These are phyloP conservation scores for Chaetodon trifasciatus DNA, from an alignment of 2,797 vertebrate genomes.

Conservation along the genomic window DNA sequence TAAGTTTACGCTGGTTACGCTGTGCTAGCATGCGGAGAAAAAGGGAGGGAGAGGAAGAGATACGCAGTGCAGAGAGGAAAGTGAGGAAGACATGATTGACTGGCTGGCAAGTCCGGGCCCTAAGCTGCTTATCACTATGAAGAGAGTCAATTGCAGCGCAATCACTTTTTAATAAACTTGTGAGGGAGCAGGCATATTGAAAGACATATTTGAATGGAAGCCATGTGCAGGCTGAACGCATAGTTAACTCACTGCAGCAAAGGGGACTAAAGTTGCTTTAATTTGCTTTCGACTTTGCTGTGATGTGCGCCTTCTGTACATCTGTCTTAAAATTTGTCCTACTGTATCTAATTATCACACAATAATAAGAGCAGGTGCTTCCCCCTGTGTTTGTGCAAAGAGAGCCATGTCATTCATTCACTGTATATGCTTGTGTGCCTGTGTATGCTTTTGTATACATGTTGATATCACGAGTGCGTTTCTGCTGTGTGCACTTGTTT, in stretches of 20 bases:
- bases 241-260: conserved; percentile 52
- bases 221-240: conserved; percentile 52
- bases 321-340: conserved; percentile 14
- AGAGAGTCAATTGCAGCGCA: conserved; percentile 74
- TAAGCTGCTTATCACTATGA: conserved; percentile 80
- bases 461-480: conserved; percentile 1
- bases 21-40: conserved; percentile 43
- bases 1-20: conserved; percentile 29
- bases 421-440: background rate
- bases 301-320: conserved; percentile 11
- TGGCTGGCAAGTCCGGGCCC: conserved; percentile 58
- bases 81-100: conserved; percentile 72
- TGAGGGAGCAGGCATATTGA: conserved; percentile 66
- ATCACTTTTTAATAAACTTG: conserved; percentile 83
- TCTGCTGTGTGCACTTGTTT: conserved; percentile 32
- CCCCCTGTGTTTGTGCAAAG: background rate
- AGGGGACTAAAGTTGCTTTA: conserved; percentile 30
- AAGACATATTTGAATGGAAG: conserved; percentile 70
- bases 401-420: background rate
- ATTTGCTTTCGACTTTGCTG: conserved; percentile 43
- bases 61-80: conserved; percentile 43
- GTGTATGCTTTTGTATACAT: conserved; percentile 12
- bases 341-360: conserved; percentile 30
- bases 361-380: conserved; percentile 20
- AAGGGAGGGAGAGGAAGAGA: conserved; percentile 42